Evolutionary conservation across 2,888 invertebrate genomes (phyloP), one percentile per base, ranked within the genome.

Genomic region (Gymnoscelis rufifasciata): DNA sequence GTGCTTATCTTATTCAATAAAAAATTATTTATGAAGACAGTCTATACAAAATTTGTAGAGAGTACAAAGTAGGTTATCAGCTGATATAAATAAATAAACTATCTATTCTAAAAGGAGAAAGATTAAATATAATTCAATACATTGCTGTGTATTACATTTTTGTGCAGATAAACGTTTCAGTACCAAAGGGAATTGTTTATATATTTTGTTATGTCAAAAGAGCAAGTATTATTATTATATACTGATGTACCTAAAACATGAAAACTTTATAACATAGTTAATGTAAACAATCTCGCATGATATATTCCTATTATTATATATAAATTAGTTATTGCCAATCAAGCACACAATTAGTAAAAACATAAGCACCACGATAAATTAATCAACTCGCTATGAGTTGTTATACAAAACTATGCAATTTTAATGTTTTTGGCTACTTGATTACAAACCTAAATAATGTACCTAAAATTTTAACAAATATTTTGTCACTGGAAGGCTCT

Each of bases 1-100:
- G 60, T 52, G 54, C 48, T 47, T 37, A 48, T 53, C 43, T 56
- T 38, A 35, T 10, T 3, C 14, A 33, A 15, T 10, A 33, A 10
- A 8, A 8, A 15, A 38, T 26, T 30, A 43, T 44, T 44, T 24
- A 12, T 27, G n/a, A 38, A 27, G 10, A 43, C 11, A 31, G 24
- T 27, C 26, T 33, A 10, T 2, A 33, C 10, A 3, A 35, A 4
- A 11, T 6, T 33, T 13, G 14, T 13, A 13, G n/a, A 6, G 3
- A 35, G 2, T 15, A 35, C 11, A 10, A 11, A 35, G 19, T 35
- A 35, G 19, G 14, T 19, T 19, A 19, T 5, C 19, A n/a, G n/a
- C n/a, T n/a, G n/a, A n/a, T n/a, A n/a, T n/a, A n/a, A n/a, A n/a
- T n/a, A n/a, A n/a, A n/a, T n/a, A n/a, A n/a, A n/a, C n/a, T n/a